phyloP scores from a whole-genome alignment of 2,888 invertebrate species.

The Morinoia aosen region DNA sequence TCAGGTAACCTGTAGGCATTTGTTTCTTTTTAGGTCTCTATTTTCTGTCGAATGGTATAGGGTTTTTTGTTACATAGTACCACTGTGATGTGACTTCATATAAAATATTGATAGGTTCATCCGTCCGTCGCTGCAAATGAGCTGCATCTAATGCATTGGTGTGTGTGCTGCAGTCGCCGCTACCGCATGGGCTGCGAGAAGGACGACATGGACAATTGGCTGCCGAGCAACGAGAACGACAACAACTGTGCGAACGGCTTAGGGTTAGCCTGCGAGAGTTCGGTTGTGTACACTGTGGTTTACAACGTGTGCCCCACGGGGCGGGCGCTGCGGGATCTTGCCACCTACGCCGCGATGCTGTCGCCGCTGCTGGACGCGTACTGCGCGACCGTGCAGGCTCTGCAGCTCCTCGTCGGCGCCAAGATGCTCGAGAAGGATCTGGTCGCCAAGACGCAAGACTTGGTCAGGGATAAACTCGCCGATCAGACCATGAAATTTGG shows the following conservation, averaged over 20 bases:
- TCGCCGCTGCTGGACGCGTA: slow-evolving; percentile 85
- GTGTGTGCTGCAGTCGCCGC: background rate
- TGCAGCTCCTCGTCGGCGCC: slow-evolving; percentile 75
- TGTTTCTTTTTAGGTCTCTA: background rate
- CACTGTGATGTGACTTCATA: too few relatives aligned
- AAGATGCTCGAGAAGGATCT: slow-evolving; percentile 79
- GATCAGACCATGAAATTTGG: slow-evolving; percentile 78
- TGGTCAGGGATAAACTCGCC: slow-evolving; percentile 78
- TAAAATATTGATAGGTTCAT: too few relatives aligned
- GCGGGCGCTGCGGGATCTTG: slow-evolving; percentile 73
- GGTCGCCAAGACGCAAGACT: slow-evolving; percentile 78
- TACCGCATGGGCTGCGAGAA: background rate
- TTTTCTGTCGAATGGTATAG: background rate
- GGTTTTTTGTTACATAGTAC: background rate
- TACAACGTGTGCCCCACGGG: slow-evolving; percentile 70
- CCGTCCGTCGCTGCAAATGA: background rate
- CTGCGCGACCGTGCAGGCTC: slow-evolving; percentile 77
- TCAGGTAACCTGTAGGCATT: background rate
- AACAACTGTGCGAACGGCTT: background rate
- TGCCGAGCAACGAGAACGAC: background rate
- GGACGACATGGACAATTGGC: slow-evolving; percentile 46
- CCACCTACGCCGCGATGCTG: slow-evolving; percentile 76
- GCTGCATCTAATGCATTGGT: background rate
- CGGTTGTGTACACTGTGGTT: slow-evolving; percentile 53
- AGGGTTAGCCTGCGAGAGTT: background rate